These are phyloP conservation scores for Pseudomugil tenellus DNA, from an alignment of 2,797 vertebrate species.

Conservation along the genomic window DNA sequence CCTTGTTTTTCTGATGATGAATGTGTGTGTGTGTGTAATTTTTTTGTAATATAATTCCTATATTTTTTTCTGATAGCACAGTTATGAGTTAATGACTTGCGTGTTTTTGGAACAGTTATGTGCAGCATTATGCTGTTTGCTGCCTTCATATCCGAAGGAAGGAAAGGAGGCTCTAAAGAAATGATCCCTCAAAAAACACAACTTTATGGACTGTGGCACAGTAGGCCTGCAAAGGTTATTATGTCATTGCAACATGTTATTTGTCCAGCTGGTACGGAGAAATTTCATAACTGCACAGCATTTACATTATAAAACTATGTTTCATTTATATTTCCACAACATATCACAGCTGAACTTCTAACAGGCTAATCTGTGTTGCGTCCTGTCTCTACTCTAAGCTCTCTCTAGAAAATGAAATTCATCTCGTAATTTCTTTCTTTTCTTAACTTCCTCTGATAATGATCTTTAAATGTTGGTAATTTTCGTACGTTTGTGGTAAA, in stretches of 20 bases:
- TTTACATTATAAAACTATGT: not conserved
- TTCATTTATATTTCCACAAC: too few species aligned
- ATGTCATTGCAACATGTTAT: slow-evolving; percentile 12
- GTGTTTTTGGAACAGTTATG: slow-evolving; percentile 48
- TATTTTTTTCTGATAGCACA: slow-evolving; percentile 1
- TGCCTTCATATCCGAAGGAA: slow-evolving; percentile 40
- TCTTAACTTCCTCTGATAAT: too few species aligned
- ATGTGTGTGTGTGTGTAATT: slow-evolving; percentile 2
- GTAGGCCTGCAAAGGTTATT: slow-evolving; percentile 44
- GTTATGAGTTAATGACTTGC: not conserved
- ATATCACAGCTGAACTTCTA: too few species aligned
- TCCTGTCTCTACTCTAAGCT: too few species aligned
- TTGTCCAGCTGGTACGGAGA: slow-evolving; percentile 3
- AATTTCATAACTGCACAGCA: not conserved
- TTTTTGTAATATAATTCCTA: slow-evolving; percentile 12
- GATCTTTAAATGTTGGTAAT: too few species aligned
- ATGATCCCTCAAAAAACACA: slow-evolving; percentile 21
- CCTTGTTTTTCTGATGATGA: slow-evolving; percentile 7
- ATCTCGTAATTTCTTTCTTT: too few species aligned
- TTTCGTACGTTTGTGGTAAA: too few species aligned
- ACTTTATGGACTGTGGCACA: slow-evolving; percentile 34
- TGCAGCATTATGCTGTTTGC: slow-evolving; percentile 36
- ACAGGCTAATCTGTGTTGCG: too few species aligned
- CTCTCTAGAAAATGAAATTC: too few species aligned
- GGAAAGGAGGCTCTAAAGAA: slow-evolving; percentile 41